Conservation (phyloP, 2,113 vertebrate species). For the Hydropotes inermis region DNA sequence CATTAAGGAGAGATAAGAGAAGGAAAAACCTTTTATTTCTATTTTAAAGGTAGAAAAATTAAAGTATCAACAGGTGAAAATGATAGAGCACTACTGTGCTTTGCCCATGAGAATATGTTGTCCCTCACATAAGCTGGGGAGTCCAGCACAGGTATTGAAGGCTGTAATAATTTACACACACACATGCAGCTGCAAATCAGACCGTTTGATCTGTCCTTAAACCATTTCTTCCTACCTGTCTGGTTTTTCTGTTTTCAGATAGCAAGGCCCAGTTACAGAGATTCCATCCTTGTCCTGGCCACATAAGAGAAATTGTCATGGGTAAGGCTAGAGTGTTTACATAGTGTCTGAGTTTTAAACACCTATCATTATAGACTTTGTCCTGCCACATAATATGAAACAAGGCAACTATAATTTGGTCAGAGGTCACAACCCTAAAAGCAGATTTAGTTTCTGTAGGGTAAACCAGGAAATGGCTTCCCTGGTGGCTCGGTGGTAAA, state of each 20-base stretch:
- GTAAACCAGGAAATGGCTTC: conserved; percentile 23
- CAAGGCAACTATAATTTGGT: conserved; percentile 49
- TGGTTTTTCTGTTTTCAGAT: conserved; percentile 38
- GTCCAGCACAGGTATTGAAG: neutral
- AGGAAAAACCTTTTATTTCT: neutral
- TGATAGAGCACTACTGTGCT: neutral
- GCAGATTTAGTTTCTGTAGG: conserved; percentile 14
- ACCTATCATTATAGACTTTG: conserved; percentile 62
- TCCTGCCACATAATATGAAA: conserved; percentile 54
- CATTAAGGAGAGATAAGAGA: neutral
- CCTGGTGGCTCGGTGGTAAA: neutral
- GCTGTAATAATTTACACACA: neutral
- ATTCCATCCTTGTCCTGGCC: neutral
- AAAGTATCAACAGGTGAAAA: conserved; percentile 5
- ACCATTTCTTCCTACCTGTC: conserved; percentile 34
- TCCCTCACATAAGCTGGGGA: neutral
- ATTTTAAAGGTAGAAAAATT: neutral
- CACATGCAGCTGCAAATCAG: conserved; percentile 11
- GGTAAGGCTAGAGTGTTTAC: conserved; percentile 25
- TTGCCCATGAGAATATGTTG: neutral
- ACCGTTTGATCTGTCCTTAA: conserved; percentile 4
- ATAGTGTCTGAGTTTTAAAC: conserved; percentile 57
- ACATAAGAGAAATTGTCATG: conserved; percentile 23
- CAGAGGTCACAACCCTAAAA: conserved; percentile 56
- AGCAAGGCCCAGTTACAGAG: neutral